Base-by-base conservation (phyloP, 92 coral and sea anemone genomes). In the Phenganax marumi region DNA sequence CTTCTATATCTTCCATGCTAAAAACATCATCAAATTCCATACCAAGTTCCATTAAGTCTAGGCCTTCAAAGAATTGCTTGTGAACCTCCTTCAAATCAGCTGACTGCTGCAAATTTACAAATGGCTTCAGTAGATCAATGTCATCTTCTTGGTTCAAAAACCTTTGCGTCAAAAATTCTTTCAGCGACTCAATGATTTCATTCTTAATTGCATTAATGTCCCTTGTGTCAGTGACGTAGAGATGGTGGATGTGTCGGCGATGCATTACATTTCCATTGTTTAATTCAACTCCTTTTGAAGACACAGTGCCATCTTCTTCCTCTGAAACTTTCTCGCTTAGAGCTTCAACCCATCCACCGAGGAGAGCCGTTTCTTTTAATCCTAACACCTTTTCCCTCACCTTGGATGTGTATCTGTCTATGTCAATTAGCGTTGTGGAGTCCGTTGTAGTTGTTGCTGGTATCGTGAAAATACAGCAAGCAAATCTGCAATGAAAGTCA, bases 41-140 rank as follows among this genome's bases (percentile, higher is more conserved):
- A 63, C 70, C 70, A 63, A 63, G 70, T 63, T 12, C 70, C 23
- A 63, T 63, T 33, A 63, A 63, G 70, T 63, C 70, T 63, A 63
- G 70, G 26, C 11, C 70, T 63, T 63, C 26, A 39, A 33, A 63
- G 26, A 63, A 63, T 10, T 63, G 70, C 70, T 63, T 63, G 70
- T 63, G 70, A 39, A 63, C 70, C 23, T 63, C 70, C 70, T 63
- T 63, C 70, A 63, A 63, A 63, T 63, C 26, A 39, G 70, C 4
- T 63, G 70, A 63, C 70, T 63, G 70, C 70, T 63, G 70, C 70
- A 63, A 63, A 39, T 63, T 63, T 63, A 63, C 70, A 63, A 63
- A 63, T 63, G 70, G 70, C 70, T 39, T 63, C 11, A 63, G 26
- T 63, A 63, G 70, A 63, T 39, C 21, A 63, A 63, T 63, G 70